These are phyloP conservation scores for Tribolium madens DNA, from an alignment of 1,140 invertebrate genomes.

Conservation along the genomic window DNA sequence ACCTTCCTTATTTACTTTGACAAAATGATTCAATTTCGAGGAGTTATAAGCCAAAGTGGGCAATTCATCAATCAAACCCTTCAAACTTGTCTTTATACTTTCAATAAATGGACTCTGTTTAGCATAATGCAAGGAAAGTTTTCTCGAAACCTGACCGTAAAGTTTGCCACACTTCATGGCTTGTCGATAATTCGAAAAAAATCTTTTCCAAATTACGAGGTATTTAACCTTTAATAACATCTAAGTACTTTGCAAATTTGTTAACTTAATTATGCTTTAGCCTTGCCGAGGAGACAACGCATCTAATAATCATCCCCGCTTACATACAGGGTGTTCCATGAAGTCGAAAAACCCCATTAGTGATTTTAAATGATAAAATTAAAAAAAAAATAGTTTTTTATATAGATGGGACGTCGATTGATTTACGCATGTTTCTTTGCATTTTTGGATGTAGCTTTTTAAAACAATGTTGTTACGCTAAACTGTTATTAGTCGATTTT, in stretches of 20 bases:
- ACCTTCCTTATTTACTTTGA: background rate
- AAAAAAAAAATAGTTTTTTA: no score
- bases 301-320: slow-evolving; percentile 12
- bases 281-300: background rate
- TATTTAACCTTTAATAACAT: slow-evolving; percentile 30
- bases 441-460: no score
- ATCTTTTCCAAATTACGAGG: slow-evolving; percentile 26
- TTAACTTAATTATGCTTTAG: slow-evolving; percentile 28
- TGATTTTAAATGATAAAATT: no score
- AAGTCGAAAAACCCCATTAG: no score
- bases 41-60: slow-evolving; percentile 1
- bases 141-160: slow-evolving; percentile 19
- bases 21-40: slow-evolving; percentile 11
- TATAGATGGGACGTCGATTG: no score
- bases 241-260: slow-evolving; percentile 35
- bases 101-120: slow-evolving; percentile 33
- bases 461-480: no score
- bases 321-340: no score
- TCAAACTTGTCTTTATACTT: slow-evolving; percentile 35
- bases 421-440: no score
- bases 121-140: slow-evolving; percentile 17
- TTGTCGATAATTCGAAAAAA: slow-evolving; percentile 13
- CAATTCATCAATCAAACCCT: slow-evolving; percentile 26
- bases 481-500: no score
- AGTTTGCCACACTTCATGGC: slow-evolving; percentile 10